Evolutionary conservation across 2,797 vertebrate species (phyloP).

Genomic region (Lepilemur septentrionalis): DNA sequence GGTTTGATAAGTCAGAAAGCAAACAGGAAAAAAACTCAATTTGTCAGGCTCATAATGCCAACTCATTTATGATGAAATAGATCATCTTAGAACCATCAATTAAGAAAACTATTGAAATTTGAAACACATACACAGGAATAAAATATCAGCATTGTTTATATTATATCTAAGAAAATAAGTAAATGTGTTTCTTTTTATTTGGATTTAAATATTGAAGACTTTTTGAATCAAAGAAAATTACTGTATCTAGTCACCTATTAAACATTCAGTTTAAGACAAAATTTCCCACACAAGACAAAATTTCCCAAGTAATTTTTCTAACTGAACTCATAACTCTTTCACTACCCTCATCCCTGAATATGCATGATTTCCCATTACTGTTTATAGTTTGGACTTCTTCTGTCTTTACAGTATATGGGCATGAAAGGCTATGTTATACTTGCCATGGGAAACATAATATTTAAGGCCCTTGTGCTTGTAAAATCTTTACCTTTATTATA

Average conservation of each 20-base stretch:
- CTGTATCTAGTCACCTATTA: constrained; percentile 50
- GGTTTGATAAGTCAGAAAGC: constrained; percentile 39
- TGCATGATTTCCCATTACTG: constrained; percentile 72
- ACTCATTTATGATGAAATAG: constrained; percentile 28
- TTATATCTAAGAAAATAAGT: constrained; percentile 28
- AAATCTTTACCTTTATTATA: constrained; percentile 71
- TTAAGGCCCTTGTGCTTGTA: constrained; percentile 69
- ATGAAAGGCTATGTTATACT: constrained; percentile 69
- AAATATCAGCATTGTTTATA: constrained; percentile 14
- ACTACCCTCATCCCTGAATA: constrained; percentile 54
- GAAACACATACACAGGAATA: constrained; percentile 48
- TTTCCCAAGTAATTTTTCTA: constrained; percentile 69
- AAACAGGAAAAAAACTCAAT: not conserved
- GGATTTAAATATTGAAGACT: not conserved
- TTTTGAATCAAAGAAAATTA: constrained; percentile 54
- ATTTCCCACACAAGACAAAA: constrained; percentile 68
- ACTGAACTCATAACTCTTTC: constrained; percentile 70
- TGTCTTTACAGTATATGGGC: constrained; percentile 64
- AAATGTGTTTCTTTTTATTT: constrained; percentile 56
- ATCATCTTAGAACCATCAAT: not conserved
- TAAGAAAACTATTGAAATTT: constrained; percentile 47
- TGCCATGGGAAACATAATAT: constrained; percentile 67
- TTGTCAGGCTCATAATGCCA: not conserved
- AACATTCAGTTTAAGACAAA: constrained; percentile 55
- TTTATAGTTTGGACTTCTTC: constrained; percentile 68